phyloP scores from a whole-genome alignment of 2,113 vertebrate genomes.

The Campylomormyrus tamandua region DNA sequence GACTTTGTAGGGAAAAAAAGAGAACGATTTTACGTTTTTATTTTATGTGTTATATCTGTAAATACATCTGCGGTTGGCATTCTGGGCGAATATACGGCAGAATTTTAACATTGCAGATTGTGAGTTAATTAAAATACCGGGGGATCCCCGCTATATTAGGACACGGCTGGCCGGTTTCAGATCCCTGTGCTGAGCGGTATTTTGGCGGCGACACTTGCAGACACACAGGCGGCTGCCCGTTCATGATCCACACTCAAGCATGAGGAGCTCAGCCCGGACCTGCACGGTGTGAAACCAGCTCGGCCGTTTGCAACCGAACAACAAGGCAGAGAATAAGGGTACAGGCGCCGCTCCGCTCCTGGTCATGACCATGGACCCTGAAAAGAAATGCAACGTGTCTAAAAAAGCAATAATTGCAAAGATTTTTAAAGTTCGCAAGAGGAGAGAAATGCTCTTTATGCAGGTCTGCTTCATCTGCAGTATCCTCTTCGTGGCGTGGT shows the following conservation, averaged over 20 bases:
- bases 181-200: constrained; percentile 31
- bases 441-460: constrained; percentile 82
- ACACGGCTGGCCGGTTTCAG: constrained; percentile 15
- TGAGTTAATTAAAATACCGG: not conserved
- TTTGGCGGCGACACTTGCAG: constrained; percentile 28
- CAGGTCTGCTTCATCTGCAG: constrained; percentile 87
- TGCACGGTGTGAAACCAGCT: constrained; percentile 38
- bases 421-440: constrained; percentile 83
- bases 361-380: constrained; percentile 49
- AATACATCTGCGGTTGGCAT: not conserved
- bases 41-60: not conserved
- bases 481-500: constrained; percentile 78
- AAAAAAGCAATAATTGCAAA: constrained; percentile 60
- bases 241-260: constrained; percentile 28
- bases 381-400: constrained; percentile 45
- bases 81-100: not conserved
- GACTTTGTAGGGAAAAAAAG: not conserved
- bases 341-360: constrained; percentile 37
- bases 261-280: constrained; percentile 37
- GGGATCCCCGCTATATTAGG: not conserved
- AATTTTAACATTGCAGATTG: not conserved
- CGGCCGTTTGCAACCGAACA: constrained; percentile 19
- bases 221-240: constrained; percentile 23
- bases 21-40: not conserved
- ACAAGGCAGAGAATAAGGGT: constrained; percentile 15